These are phyloP conservation scores for Microcebus jonahi DNA, from an alignment of 2,113 vertebrate genomes.

Conservation along the genomic window DNA sequence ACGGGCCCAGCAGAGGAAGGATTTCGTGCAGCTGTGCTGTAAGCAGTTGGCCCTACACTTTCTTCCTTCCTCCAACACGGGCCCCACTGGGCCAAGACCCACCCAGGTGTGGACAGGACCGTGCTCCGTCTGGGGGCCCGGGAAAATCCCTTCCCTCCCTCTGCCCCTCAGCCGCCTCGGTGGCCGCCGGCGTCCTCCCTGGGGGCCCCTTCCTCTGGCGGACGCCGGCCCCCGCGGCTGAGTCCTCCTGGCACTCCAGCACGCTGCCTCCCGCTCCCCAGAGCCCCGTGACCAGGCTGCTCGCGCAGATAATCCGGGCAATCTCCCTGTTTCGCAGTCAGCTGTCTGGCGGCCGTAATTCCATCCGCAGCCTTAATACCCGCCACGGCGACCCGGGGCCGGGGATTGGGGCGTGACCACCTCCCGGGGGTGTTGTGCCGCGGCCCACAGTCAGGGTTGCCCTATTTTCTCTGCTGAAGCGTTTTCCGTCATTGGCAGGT, in stretches of 20 bases:
- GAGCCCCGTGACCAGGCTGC: neutral
- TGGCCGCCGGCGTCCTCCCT: neutral
- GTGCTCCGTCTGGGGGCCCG: neutral
- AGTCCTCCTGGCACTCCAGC: neutral
- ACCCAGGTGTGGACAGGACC: too few species aligned
- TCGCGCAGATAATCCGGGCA: neutral
- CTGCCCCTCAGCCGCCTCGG: too few species aligned
- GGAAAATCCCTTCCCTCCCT: neutral
- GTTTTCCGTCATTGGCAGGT: fast-evolving
- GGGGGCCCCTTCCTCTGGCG: too few species aligned
- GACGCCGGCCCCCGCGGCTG: neutral
- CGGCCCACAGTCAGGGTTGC: fast-evolving
- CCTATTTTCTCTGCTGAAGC: fast-evolving
- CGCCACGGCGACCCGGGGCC: fast-evolving
- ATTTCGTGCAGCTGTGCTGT: too few species aligned
- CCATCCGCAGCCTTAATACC: neutral
- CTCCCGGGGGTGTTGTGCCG: too few species aligned
- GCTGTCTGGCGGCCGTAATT: neutral
- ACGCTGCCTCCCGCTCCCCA: neutral
- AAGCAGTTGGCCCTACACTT: too few species aligned
- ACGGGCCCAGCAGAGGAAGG: too few species aligned
- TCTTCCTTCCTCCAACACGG: neutral
- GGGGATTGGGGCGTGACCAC: fast-evolving
- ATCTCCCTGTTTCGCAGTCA: neutral
- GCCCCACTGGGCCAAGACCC: neutral